Conservation (phyloP, 2,888 invertebrate species). For the Amphipyra berbera region DNA sequence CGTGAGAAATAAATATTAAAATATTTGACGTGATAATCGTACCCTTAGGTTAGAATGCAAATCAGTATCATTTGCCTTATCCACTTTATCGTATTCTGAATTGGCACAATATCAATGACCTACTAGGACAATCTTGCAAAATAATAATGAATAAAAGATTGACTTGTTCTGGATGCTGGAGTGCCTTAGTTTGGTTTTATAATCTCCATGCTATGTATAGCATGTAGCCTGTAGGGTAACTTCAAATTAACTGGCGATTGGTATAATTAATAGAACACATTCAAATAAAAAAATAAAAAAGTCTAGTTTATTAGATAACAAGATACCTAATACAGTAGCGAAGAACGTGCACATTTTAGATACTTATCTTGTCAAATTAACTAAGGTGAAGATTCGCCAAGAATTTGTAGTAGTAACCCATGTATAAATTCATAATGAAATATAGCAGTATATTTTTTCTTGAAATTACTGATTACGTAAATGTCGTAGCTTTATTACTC, state of each 20-base stretch:
- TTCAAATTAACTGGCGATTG: too few relatives aligned
- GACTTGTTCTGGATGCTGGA: background rate
- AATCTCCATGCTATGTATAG: background rate
- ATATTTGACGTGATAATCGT: slow-evolving; percentile 22
- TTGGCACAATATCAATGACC: slow-evolving; percentile 47
- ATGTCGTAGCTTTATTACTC: background rate
- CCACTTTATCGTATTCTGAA: slow-evolving; percentile 26
- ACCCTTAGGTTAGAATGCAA: slow-evolving; percentile 20
- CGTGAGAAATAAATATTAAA: slow-evolving; percentile 39
- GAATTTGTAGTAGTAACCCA: too few relatives aligned
- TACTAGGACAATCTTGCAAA: slow-evolving; percentile 36
- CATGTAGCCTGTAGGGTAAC: too few relatives aligned
- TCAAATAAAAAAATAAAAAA: too few relatives aligned
- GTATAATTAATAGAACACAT: too few relatives aligned
- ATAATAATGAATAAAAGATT: slow-evolving; percentile 2
- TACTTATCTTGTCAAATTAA: too few relatives aligned
- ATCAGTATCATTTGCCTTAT: slow-evolving; percentile 29
- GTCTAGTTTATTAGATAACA: too few relatives aligned
- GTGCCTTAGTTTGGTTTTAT: background rate
- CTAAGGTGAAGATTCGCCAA: too few relatives aligned
- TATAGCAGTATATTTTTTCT: background rate
- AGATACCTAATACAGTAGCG: too few relatives aligned
- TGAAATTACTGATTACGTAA: slow-evolving; percentile 10
- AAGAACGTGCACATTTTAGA: too few relatives aligned
- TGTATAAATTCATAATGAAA: too few relatives aligned